These are phyloP conservation scores for Drosophila testacea DNA, from an alignment of 2,888 invertebrate species.

Conservation along the genomic window DNA sequence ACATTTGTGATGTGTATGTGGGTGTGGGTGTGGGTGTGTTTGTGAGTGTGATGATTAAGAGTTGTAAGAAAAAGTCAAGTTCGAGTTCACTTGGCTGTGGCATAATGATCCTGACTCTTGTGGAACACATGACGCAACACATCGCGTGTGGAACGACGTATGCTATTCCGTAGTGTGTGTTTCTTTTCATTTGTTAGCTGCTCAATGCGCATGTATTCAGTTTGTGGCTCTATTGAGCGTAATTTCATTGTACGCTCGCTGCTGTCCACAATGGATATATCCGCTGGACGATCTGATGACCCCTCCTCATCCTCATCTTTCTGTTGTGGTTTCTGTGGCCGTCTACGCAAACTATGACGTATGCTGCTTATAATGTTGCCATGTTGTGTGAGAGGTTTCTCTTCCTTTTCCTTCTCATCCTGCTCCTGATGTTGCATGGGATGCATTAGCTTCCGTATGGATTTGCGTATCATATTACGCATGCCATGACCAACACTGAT, in stretches of 20 bases:
- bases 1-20: conserved; percentile 7
- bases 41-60: background rate
- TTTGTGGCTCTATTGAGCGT: conserved; percentile 71
- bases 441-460: conserved; percentile 82
- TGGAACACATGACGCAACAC: conserved; percentile 84
- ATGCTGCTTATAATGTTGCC: conserved; percentile 65
- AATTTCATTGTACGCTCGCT: conserved; percentile 82
- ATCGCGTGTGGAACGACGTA: conserved; percentile 82
- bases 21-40: too few relatives aligned
- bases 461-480: conserved; percentile 82
- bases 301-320: conserved; percentile 1
- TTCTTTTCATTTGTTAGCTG: conserved; percentile 80
- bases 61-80: too few relatives aligned
- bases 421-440: conserved; percentile 45
- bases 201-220: conserved; percentile 78
- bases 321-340: conserved; percentile 59
- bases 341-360: conserved; percentile 83
- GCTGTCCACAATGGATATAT: conserved; percentile 83
- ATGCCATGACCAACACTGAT: conserved; percentile 58
- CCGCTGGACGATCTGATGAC: conserved; percentile 37
- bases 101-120: conserved; percentile 83
- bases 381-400: conserved; percentile 21
- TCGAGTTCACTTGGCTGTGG: conserved; percentile 68
- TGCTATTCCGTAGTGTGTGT: conserved; percentile 81
- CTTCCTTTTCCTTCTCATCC: conserved; percentile 12